Evolutionary conservation across 2,888 invertebrate genomes (phyloP).

Genomic region (Aphidius colemani): DNA sequence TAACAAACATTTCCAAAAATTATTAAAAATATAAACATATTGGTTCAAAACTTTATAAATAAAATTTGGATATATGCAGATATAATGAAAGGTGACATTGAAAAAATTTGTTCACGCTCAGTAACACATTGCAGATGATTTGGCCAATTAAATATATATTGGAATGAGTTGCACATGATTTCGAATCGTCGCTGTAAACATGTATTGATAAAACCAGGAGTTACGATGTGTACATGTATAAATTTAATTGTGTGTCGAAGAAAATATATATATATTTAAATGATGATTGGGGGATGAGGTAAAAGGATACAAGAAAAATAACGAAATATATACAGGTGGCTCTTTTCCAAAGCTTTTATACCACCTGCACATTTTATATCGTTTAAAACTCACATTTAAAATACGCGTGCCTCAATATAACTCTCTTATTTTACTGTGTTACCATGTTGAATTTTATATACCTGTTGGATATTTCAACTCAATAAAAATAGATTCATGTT

Average conservation of each 20-base stretch:
- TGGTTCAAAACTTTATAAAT: too few relatives aligned
- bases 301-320: conserved; percentile 9
- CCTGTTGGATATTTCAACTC: too few relatives aligned
- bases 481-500: too few relatives aligned
- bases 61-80: not conserved
- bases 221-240: not conserved
- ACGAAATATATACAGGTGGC: conserved; percentile 15
- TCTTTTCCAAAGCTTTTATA: conserved; percentile 5
- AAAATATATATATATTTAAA: conserved; percentile 3
- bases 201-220: too few relatives aligned
- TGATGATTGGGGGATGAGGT: conserved; percentile 14
- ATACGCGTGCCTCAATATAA: too few relatives aligned
- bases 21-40: too few relatives aligned
- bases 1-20: too few relatives aligned
- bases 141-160: conserved; percentile 12
- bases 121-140: conserved; percentile 14
- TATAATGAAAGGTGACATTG: not conserved
- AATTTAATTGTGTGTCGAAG: conserved; percentile 9
- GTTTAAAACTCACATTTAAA: too few relatives aligned
- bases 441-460: too few relatives aligned
- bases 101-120: not conserved
- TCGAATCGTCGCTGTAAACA: too few relatives aligned
- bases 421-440: too few relatives aligned
- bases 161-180: not conserved
- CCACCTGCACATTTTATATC: conserved; percentile 11